Evolutionary conservation across 2,797 vertebrate species (phyloP).

Genomic region (Hypotaenidia okinawae): DNA sequence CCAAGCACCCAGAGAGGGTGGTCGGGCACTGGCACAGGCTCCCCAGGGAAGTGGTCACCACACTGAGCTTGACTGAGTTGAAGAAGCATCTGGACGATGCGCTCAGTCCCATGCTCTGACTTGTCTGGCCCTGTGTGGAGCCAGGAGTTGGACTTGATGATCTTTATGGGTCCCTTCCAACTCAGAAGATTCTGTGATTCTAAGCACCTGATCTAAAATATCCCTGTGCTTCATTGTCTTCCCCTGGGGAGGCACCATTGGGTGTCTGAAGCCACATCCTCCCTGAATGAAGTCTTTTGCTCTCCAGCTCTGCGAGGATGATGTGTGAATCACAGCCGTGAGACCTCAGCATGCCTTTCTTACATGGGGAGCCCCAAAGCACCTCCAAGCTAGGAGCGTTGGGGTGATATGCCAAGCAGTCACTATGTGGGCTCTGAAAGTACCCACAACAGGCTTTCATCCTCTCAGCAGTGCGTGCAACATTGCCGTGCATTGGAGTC

Average conservation of each 20-base stretch:
- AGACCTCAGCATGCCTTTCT: rapidly evolving
- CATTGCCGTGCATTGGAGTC: not conserved
- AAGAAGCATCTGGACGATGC: too few relatives aligned
- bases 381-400: not conserved
- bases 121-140: too few relatives aligned
- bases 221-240: not conserved
- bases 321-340: not conserved
- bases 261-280: not conserved
- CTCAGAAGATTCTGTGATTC: too few relatives aligned
- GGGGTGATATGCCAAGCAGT: not conserved
- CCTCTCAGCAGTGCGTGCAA: not conserved
- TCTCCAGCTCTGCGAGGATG: rapidly evolving
- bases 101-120: too few relatives aligned
- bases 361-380: not conserved
- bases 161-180: too few relatives aligned
- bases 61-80: too few relatives aligned
- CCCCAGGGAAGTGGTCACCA: too few relatives aligned
- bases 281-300: not conserved
- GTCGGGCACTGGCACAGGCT: too few relatives aligned
- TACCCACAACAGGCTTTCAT: rapidly evolving
- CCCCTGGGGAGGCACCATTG: not conserved
- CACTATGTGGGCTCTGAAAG: not conserved
- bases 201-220: not conserved
- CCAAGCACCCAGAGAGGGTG: not conserved
- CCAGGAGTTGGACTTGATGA: too few relatives aligned